Evolutionary conservation across 1,140 invertebrate genomes (phyloP).

Genomic region (Zaprionus nigranus): DNA sequence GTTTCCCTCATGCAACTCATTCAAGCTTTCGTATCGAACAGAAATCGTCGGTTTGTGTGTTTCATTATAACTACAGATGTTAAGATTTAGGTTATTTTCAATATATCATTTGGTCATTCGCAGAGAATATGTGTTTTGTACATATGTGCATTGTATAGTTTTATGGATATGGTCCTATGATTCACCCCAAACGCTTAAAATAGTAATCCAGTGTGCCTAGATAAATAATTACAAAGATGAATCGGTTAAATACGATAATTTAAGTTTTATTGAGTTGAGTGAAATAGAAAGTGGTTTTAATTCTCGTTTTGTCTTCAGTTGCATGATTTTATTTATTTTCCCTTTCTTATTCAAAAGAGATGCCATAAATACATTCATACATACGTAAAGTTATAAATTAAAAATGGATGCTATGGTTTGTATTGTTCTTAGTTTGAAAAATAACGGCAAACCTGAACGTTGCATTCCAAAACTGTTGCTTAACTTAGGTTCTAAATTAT

Average conservation of each 20-base stretch:
- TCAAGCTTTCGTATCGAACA: conserved; percentile 20
- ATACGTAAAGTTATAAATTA: conserved; percentile 29
- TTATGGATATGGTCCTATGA: conserved; percentile 33
- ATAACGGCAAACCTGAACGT: conserved; percentile 9
- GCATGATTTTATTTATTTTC: conserved; percentile 19
- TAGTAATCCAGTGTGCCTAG: conserved; percentile 48
- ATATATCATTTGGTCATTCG: conserved; percentile 32
- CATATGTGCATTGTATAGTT: conserved; percentile 28
- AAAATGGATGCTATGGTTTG: conserved; percentile 13
- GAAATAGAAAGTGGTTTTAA: conserved; percentile 19
- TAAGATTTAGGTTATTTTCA: conserved; percentile 7
- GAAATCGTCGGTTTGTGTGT: conserved; percentile 11
- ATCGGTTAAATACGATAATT: conserved; percentile 34
- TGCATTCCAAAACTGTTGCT: conserved; percentile 24
- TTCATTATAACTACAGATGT: conserved; percentile 20
- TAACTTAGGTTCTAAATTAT: conserved; percentile 50
- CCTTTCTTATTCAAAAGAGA: conserved; percentile 9
- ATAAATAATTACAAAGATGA: conserved; percentile 52
- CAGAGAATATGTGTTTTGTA: conserved; percentile 39
- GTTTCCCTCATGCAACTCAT: conserved; percentile 32
- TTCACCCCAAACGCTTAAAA: conserved; percentile 35
- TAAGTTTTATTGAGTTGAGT: conserved; percentile 38
- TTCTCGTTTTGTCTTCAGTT: conserved; percentile 18
- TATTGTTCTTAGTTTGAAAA: conserved; percentile 16
- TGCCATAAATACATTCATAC: conserved; percentile 25